A percentile compares a stretch with the other conserved stretches of the same genome.
Conservation (phyloP, 35 echinoderm and acorn worm genomes). For the Apostichopus japonicus region DNA sequence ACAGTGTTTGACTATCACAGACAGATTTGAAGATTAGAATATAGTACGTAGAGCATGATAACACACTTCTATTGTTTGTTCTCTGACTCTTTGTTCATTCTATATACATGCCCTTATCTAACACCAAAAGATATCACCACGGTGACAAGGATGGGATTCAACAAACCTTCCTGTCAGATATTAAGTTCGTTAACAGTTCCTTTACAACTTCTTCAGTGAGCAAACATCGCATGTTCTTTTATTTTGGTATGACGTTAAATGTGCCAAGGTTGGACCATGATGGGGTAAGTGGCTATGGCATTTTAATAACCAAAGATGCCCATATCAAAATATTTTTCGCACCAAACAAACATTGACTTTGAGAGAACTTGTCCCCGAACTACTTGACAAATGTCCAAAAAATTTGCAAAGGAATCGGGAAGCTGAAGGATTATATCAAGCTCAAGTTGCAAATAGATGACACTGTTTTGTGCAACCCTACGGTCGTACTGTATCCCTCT, state of each 20-base stretch:
- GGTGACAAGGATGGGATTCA: not conserved
- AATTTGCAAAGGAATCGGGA: constrained; percentile 23
- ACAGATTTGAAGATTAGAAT: too few relatives aligned
- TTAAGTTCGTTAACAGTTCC: not conserved
- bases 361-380: not conserved
- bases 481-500: too few relatives aligned
- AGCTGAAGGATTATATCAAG: constrained; percentile 3
- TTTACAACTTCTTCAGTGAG: not conserved
- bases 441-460: constrained; percentile 63
- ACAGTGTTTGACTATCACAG: too few relatives aligned
- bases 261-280: not conserved
- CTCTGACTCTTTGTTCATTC: too few relatives aligned
- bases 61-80: too few relatives aligned
- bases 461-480: not conserved
- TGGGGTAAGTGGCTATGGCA: constrained; percentile 28
- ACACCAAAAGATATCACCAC: not conserved
- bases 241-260: not conserved
- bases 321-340: constrained; percentile 56
- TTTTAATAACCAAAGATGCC: constrained; percentile 53
- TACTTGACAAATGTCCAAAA: not conserved
- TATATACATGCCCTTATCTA: too few relatives aligned
- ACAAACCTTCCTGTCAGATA: not conserved
- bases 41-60: too few relatives aligned
- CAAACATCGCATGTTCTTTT: not conserved
- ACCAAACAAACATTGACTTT: constrained; percentile 51